A percentile compares a stretch with the other conserved stretches of the same genome.
phyloP scores from a whole-genome alignment of 92 coral and sea anemone genomes.

The Bergia sp. region DNA sequence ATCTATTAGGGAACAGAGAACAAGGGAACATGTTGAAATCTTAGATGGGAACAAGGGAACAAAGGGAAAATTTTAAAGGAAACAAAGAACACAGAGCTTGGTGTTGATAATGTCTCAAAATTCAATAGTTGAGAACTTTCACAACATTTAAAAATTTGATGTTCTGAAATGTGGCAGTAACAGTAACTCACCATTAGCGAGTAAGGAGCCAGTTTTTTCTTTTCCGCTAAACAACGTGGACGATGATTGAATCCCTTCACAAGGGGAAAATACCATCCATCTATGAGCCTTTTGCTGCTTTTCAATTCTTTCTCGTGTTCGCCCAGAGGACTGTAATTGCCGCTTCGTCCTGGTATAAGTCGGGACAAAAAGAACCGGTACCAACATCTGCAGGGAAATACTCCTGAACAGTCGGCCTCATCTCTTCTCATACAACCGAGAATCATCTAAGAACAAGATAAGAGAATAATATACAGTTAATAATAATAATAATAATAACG shows the following conservation, averaged over 20 bases:
- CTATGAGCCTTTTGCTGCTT: slow-evolving; percentile 46
- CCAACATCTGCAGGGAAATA: neutral
- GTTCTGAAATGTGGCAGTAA: no score
- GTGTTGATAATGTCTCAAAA: no score
- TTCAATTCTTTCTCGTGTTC: slow-evolving; percentile 43
- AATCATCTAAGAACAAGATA: neutral
- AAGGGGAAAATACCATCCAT: slow-evolving; percentile 57
- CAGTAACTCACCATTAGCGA: neutral
- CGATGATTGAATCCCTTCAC: slow-evolving; percentile 19
- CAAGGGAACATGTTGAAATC: no score
- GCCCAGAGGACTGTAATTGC: slow-evolving; percentile 52
- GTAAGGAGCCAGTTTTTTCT: neutral
- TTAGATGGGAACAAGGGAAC: no score
- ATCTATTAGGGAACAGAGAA: no score
- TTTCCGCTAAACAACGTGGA: slow-evolving; percentile 17
- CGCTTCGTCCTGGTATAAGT: slow-evolving; percentile 45
- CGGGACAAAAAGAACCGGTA: slow-evolving; percentile 8
- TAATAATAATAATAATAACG: no score
- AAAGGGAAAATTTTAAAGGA: no score
- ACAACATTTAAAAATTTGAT: no score
- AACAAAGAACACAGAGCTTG: no score
- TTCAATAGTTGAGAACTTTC: no score
- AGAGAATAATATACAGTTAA: no score
- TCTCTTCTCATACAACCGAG: neutral
- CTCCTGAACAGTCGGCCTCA: neutral